Conservation (phyloP, 2,113 vertebrate genomes). For the Oreocharis arfaki region DNA sequence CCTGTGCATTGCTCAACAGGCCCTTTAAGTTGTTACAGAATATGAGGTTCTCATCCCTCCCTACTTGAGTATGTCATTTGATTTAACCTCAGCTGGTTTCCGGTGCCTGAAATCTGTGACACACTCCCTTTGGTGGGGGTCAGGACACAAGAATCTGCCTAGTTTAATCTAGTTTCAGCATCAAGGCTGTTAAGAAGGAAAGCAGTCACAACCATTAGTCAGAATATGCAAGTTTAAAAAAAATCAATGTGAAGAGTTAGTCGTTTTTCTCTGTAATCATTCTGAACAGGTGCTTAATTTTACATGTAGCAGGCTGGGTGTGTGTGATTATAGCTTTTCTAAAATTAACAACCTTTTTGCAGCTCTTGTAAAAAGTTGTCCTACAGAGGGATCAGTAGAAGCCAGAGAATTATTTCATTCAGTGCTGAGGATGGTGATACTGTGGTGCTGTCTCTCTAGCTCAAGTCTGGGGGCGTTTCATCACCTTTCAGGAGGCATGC, state of each 20-base stretch:
- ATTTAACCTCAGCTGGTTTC: not conserved
- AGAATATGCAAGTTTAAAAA: not conserved
- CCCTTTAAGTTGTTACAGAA: not conserved
- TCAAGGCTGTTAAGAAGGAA: not conserved
- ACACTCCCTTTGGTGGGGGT: not conserved
- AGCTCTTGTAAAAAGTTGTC: not conserved
- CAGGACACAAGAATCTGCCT: not conserved
- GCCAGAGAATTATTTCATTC: not conserved
- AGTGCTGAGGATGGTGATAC: not conserved
- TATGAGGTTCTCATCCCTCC: not conserved
- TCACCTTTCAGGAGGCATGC: not conserved
- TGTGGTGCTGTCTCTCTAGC: not conserved
- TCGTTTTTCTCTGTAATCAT: not conserved
- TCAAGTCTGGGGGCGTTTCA: not conserved
- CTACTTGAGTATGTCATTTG: not conserved
- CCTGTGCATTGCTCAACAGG: not conserved
- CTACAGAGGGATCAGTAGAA: not conserved
- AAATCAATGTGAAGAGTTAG: not conserved
- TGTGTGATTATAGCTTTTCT: not conserved
- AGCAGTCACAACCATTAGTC: not conserved
- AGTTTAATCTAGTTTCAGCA: not conserved
- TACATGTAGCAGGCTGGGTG: not conserved
- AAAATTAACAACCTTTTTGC: not conserved
- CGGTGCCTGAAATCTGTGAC: not conserved
- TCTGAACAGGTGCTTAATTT: not conserved